Conservation (phyloP, 2,797 vertebrate genomes). For the Urosaurus nigricauda region DNA sequence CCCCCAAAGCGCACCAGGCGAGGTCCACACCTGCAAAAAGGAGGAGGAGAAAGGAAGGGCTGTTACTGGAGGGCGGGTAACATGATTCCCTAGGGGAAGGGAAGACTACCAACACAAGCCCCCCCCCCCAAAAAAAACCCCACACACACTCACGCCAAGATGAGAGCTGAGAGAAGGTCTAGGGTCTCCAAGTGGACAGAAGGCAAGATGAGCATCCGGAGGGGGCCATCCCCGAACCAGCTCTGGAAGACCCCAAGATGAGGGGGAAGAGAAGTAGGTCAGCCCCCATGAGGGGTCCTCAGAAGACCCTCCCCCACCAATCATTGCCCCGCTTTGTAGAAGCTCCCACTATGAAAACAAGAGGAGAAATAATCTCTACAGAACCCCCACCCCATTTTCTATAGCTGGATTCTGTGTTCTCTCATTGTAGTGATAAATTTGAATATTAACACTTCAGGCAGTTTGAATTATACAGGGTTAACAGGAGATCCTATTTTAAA, state of each 20-base stretch:
- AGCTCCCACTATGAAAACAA: not conserved
- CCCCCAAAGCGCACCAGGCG: slow-evolving; percentile 85
- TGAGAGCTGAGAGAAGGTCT: slow-evolving; percentile 87
- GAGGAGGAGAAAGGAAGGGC: not conserved
- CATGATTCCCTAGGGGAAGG: not conserved
- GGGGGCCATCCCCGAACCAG: slow-evolving; percentile 86
- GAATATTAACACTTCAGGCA: too few relatives aligned
- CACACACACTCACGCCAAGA: slow-evolving; percentile 75
- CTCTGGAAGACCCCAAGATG: slow-evolving; percentile 76
- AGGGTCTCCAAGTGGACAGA: slow-evolving; percentile 84
- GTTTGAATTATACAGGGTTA: too few relatives aligned
- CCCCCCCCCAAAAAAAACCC: not conserved
- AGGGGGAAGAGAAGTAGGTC: too few relatives aligned
- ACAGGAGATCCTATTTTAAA: too few relatives aligned
- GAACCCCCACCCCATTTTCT: too few relatives aligned
- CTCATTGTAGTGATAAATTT: too few relatives aligned
- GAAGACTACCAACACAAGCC: not conserved
- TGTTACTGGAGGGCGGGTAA: not conserved
- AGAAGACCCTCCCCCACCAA: rapidly evolving
- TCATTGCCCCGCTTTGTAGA: not conserved
- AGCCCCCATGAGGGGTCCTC: not conserved
- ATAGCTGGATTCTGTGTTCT: too few relatives aligned
- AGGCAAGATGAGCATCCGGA: slow-evolving; percentile 87
- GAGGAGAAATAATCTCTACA: too few relatives aligned
- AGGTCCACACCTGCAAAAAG: slow-evolving; percentile 70